Evolutionary conservation across 2,888 invertebrate species (phyloP).

Genomic region (Pyrgus malvae): DNA sequence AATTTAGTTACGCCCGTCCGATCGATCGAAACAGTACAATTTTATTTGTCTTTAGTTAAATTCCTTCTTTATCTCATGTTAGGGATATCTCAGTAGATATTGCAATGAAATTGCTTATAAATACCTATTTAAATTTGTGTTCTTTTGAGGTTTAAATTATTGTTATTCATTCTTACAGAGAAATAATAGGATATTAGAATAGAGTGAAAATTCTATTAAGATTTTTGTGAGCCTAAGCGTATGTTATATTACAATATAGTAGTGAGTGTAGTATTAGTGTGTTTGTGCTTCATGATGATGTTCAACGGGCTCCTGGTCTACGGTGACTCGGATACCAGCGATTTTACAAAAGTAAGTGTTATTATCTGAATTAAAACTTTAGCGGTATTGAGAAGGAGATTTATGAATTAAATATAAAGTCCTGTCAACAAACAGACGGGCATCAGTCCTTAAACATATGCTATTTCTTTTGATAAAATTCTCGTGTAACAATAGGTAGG

Average conservation of each 20-base stretch:
- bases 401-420: too few relatives aligned
- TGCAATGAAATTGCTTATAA: too few relatives aligned
- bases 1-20: not conserved
- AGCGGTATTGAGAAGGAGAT: too few relatives aligned
- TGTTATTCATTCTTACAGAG: too few relatives aligned
- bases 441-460: too few relatives aligned
- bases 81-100: not conserved
- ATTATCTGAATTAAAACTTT: too few relatives aligned
- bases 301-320: slow-evolving; percentile 68
- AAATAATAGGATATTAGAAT: too few relatives aligned
- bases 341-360: slow-evolving; percentile 63
- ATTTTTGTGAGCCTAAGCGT: not conserved
- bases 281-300: slow-evolving; percentile 54
- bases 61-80: not conserved
- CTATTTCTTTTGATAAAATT: too few relatives aligned
- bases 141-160: too few relatives aligned
- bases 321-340: slow-evolving; percentile 70
- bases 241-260: slow-evolving; percentile 1
- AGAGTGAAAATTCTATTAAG: not conserved
- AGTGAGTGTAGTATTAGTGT: slow-evolving; percentile 13
- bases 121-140: too few relatives aligned
- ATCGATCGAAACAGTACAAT: not conserved
- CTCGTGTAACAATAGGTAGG: too few relatives aligned
- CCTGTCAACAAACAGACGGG: too few relatives aligned
- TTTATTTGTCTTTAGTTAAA: not conserved